Conservation (phyloP, 2,797 vertebrate genomes). For the Otolemur crassicaudatus region DNA sequence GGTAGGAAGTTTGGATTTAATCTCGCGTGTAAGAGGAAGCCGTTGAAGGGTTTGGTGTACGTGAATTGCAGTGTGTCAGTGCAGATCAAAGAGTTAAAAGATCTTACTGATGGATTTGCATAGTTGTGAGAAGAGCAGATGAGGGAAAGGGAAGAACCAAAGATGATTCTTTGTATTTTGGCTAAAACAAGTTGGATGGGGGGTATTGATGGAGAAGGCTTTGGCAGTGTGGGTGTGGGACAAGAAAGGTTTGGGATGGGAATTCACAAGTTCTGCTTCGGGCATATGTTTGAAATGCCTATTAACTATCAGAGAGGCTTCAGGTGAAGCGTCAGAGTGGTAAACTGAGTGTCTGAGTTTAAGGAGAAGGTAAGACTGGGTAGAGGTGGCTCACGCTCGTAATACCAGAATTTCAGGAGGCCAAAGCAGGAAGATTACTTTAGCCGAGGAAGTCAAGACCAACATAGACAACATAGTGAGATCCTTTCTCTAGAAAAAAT, state of each 20-base stretch:
- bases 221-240: neutral
- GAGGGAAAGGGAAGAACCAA: neutral
- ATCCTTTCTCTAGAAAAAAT: too few species aligned
- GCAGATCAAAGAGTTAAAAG: neutral
- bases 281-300: neutral
- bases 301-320: neutral
- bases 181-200: neutral
- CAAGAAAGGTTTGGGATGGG: neutral
- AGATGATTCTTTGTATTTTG: neutral
- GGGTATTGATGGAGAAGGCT: neutral
- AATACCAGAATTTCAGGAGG: too few species aligned
- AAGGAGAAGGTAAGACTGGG: neutral
- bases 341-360: neutral
- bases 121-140: neutral
- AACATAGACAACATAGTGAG: too few species aligned
- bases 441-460: too few species aligned
- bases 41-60: neutral
- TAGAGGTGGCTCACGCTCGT: too few species aligned
- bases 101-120: neutral
- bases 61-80: neutral
- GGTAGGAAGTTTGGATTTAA: neutral
- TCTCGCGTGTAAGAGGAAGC: neutral
- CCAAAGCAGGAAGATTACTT: too few species aligned
- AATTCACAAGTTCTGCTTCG: neutral
- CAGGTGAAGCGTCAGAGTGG: neutral